Base-by-base conservation (phyloP, 1,140 invertebrate genomes). In the Pogonus chalceus region DNA sequence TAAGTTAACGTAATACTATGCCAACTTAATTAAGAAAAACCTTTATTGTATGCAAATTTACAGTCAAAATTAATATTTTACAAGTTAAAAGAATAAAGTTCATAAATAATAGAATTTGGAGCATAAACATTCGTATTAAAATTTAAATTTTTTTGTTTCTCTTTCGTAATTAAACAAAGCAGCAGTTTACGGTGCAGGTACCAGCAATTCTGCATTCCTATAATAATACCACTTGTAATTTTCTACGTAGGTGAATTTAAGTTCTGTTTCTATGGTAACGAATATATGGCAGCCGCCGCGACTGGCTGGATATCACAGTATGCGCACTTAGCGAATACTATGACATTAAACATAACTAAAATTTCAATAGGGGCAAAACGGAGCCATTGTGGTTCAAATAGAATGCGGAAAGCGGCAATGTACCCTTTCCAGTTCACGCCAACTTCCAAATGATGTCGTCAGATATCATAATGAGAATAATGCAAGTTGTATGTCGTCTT, bases 391-490 rank as follows among this genome's bases (percentile, higher is more conserved):
- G 37, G 37, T 43, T 43, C 9, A 18, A 9, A 9, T 12, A 10
- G n/a, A n/a, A n/a, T n/a, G n/a, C n/a, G 37, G 37, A 43, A 43
- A 4, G 14, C 26, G 26, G 14, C 37, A 16, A 9, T 7, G 37
- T 4, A 43, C 37, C 37, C 37, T 43, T 43, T 43, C 10, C 20
- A 22, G 10, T 50, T 50, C 49, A 10, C 20, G 22, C 20, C 10
- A 43, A 43, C 9, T 43, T 43, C 24, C 22, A 50, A 50, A 50
- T 50, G 23, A 50, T 50, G 49, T 50, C 49, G 24, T 26, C 49
- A 20, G 49, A 50, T 50, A 50, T 50, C 23, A 23, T 50, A 50
- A 50, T 24, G 20, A 50, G 49, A 50, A 26, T 50, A 48, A 48
- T 20, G 46, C 46, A 20, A 18, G 14, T 14, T 18, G 18, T 37